Base-by-base conservation (phyloP, 1,140 invertebrate species). In the Zaprionus camerounensis region DNA sequence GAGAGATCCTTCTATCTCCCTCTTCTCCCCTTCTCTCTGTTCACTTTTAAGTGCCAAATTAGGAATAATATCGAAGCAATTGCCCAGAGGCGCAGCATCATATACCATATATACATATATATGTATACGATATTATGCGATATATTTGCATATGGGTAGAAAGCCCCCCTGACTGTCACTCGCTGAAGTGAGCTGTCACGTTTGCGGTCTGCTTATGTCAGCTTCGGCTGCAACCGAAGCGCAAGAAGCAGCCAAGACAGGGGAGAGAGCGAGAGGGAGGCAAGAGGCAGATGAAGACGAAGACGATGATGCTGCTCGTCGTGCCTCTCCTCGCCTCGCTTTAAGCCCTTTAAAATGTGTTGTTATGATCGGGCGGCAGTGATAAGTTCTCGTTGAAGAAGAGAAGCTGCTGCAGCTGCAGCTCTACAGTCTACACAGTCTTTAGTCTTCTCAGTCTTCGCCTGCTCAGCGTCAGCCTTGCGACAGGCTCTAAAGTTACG, bases 271-370 rank as follows among this genome's bases (percentile, higher is more conserved):
- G 28, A n/a, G 15, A 22, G 3, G 9, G 13, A 15, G 41, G 31
- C 6, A 6, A 41, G 58, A 5, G 67, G 64, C 70, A 70, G 63
- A 57, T n/a, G 62, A 46, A 55, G 36, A 38, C 41, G 36, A 12
- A 38, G 44, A 26, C 41, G n/a, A 53, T 41, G 64, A 56, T 11
- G 31, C 31, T 34, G 31, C 9, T 0, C 31, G 31, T 34, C 9
- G 9, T n/a, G 41, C n/a, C 41, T 17, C 41, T 46, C 7, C 41
- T 17, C 62, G 56, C 56, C 63, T 72, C 57, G 65, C 53, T 82
- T 46, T 90, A 91, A 91, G 85, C 88, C 88, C 90, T 91, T 91
- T 85, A 88, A 91, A 91, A 91, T 91, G 88, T 85, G 88, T 91
- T 91, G 88, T 91, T 91, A 91, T 91, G 88, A 91, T 91, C 88